Evolutionary conservation across 2,888 invertebrate species (phyloP).

Genomic region (Saturnia japonica): DNA sequence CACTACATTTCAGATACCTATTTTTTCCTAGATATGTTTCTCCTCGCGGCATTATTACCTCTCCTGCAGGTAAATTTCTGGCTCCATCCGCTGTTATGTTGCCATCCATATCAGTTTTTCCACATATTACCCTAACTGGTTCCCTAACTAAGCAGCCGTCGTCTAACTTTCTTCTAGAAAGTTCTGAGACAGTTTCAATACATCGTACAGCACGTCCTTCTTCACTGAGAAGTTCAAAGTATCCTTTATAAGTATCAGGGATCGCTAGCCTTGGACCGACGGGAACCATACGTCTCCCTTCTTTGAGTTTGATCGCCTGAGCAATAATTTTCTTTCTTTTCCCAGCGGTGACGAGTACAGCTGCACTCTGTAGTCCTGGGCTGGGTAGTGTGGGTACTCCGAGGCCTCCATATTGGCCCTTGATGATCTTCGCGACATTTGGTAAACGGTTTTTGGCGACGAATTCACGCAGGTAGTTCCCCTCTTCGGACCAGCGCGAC

Average conservation of each 20-base stretch:
- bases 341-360: slow-evolving; percentile 92
- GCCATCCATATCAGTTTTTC: slow-evolving; percentile 83
- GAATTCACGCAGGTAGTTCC: slow-evolving; percentile 87
- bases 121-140: slow-evolving; percentile 86
- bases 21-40: slow-evolving; percentile 86
- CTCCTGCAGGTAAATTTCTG: slow-evolving; percentile 90
- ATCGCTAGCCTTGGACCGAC: slow-evolving; percentile 93
- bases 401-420: slow-evolving; percentile 95
- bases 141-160: slow-evolving; percentile 91
- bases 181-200: slow-evolving; percentile 92
- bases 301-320: slow-evolving; percentile 94
- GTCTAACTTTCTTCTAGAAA: slow-evolving; percentile 88
- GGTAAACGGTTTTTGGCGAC: slow-evolving; percentile 89
- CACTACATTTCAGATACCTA: slow-evolving; percentile 93
- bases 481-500: slow-evolving; percentile 88
- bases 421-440: slow-evolving; percentile 94
- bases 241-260: slow-evolving; percentile 94
- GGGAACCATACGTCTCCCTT: slow-evolving; percentile 90
- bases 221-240: slow-evolving; percentile 96
- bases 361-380: slow-evolving; percentile 92
- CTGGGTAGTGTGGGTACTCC: slow-evolving; percentile 94
- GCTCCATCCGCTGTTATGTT: slow-evolving; percentile 85
- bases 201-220: slow-evolving; percentile 95
- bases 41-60: slow-evolving; percentile 90
- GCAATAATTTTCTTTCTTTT: slow-evolving; percentile 93